Base-by-base conservation (phyloP, 2,888 invertebrate species). In the Helleia helle region DNA sequence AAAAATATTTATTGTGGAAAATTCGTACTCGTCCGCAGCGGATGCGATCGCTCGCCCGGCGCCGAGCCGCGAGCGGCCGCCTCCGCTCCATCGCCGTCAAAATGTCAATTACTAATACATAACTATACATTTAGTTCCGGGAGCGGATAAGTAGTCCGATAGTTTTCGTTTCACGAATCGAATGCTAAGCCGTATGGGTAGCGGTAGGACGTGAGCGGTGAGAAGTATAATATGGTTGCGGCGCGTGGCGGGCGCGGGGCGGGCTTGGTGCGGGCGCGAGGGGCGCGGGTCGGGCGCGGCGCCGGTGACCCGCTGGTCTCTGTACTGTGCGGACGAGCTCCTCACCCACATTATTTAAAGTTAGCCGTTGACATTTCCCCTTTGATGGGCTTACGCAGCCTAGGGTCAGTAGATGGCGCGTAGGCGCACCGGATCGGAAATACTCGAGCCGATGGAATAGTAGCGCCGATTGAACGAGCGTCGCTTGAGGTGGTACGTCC, bases 151-250 rank as follows among this genome's bases (percentile, higher is more conserved):
- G 22, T 22, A 34, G 34, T 22, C 12, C 17, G 22, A 34, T 12
- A 34, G 22, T 18, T 34, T 34, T 34, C 34, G 22, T 34, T 34
- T 34, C n/a, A 34, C 34, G 31, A 31, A 15, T 15, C 31, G 17
- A 12, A 30, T 30, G 30, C 30, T n/a, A n/a, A n/a, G n/a, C n/a
- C n/a, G n/a, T n/a, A n/a, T n/a, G n/a, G n/a, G n/a, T n/a, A n/a
- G n/a, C 22, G 34, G 18, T 34, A 11, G 18, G 34, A 22, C 54
- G 43, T 58, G 52, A 52, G 47, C 50, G 48, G 69, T 73, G 75
- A 74, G 76, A 76, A 77, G 76, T 83, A 83, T 81, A 80, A 83
- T 81, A 83, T 81, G 65, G 79, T 79, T 77, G 66, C 62, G 67
- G 34, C 34, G 38, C 29, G 25, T 15, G 25, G 25, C 24, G 8